Evolutionary conservation across 2,888 invertebrate genomes (phyloP), one percentile per base, ranked within the genome.

Genomic region (Strigamia transsilvanica): DNA sequence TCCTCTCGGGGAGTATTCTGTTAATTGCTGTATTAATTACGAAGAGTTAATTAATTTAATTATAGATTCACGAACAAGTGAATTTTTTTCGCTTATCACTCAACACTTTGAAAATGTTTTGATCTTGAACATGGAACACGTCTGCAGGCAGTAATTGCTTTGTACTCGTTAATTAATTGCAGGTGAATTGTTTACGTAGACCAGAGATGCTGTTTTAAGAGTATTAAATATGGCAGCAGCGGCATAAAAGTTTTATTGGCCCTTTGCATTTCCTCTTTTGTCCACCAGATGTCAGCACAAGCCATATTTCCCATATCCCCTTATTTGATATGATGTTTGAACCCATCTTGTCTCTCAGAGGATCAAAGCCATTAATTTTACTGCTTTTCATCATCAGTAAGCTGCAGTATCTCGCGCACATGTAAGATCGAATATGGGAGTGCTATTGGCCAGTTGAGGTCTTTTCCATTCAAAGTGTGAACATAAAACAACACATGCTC

Each of bases 321-420:
- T 15, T 10, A 32, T 27, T 27, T 73, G 73, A 73, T 73, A 9
- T 38, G 38, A 38, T 9, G 38, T 38, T 73, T 73, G 27, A 73
- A 73, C 73, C 27, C 73, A 73, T 73, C 73, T 73, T 73, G 23
- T 32, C 13, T 73, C 56, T 73, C 32, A 15, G 73, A 73, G 32
- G 73, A 73, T 73, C 73, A 73, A 73, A 73, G 32, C 73, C 73
- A 73, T 73, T 73, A 73, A 73, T 73, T 73, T 73, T 73, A 73
- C 73, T 27, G 73, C 73, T 73, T 73, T 73, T 73, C 73, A 73
- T 73, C 73, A 73, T 73, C 73, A 32, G 73, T 32, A 27, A 13
- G 73, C 32, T 73, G 73, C 73, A 27, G 73, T 73, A 73, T 73
- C 73, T 27, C 32, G 73, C 7, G 73, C 73, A 27, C 32, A n/a